Evolutionary conservation across 2,888 invertebrate species (phyloP), one percentile per base, ranked within the genome.

Genomic region (Pyrrhosoma nymphula): DNA sequence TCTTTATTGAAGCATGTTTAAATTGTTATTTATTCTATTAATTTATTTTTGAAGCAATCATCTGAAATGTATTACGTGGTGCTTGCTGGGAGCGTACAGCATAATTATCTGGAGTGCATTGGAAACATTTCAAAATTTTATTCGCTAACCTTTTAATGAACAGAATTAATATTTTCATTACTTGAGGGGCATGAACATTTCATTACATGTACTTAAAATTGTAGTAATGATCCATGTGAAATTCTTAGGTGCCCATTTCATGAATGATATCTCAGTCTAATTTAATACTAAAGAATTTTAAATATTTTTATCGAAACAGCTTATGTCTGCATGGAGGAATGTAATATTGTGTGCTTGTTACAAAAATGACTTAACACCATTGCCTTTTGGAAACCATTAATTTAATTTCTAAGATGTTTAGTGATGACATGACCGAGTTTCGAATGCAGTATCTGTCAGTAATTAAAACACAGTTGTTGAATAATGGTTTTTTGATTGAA

Each of bases 301-400:
- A n/a, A 69, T n/a, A 69, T n/a, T 69, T 69, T 26, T 69, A 69
- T 69, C 10, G 26, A 23, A 69, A n/a, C 26, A n/a, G 69, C 0
- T 69, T 0, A 16, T 26, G 20, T 69, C 26, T 69, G 69, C 69
- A 69, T 69, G 69, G 4, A n/a, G 16, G 10, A 12, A n/a, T 69
- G 69, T 23, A 60, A n/a, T 69, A n/a, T 69, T n/a, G 26, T 69
- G 69, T n/a, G 16, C 12, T 69, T 69, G 69, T 69, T n/a, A 12
- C n/a, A 69, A 69, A 60, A 69, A 26, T 69, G 69, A 69, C 69
- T 69, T 47, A 69, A 69, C n/a, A 69, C n/a, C 69, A 69, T 60
- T 69, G 69, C 2, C 69, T 69, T 69, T 69, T 69, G 26, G n/a
- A 69, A 69, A n/a, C 4, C 12, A 69, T 60, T 60, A 12, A 60